Percentiles rank a stretch among this genome's conserved stretches.
These are phyloP conservation scores for Anastrepha ludens DNA, from an alignment of 1,140 invertebrate genomes.

Conservation along the genomic window DNA sequence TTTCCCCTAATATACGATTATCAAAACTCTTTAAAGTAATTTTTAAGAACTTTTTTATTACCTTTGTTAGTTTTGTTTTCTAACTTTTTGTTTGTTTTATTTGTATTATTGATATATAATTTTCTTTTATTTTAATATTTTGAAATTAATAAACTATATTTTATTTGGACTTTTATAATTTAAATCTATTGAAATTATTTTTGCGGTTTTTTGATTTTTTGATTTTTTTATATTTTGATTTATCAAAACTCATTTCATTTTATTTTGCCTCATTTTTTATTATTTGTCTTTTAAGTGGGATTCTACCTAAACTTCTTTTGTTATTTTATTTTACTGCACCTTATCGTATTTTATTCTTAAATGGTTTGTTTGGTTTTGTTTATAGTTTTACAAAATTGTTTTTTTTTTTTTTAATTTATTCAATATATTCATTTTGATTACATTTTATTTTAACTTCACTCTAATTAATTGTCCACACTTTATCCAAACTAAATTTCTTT, in stretches of 20 bases:
- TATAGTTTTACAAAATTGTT: background rate
- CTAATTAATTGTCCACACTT: background rate
- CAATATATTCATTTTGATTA: background rate
- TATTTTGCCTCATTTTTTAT: background rate
- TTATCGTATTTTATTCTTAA: background rate
- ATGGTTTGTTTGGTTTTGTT: background rate
- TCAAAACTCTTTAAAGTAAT: background rate
- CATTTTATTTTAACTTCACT: background rate
- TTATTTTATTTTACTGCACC: background rate
- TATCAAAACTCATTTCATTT: background rate
- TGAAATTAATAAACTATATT: no score
- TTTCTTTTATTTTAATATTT: background rate
- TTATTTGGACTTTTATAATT: background rate
- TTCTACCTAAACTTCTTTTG: background rate
- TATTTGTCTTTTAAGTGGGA: background rate
- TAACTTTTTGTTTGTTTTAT: background rate
- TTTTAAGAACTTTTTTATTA: background rate
- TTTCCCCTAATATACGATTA: no score
- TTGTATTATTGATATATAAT: background rate
- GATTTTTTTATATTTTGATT: conserved; percentile 1
- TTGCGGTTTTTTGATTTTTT: background rate
- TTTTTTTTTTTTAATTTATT: background rate
- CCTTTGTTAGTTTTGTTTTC: background rate
- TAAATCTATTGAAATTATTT: background rate
- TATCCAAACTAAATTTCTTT: no score